Percentiles rank a stretch among this genome's conserved stretches.
Evolutionary conservation across 2,888 invertebrate genomes (phyloP).

Genomic region (Plusia festucae): DNA sequence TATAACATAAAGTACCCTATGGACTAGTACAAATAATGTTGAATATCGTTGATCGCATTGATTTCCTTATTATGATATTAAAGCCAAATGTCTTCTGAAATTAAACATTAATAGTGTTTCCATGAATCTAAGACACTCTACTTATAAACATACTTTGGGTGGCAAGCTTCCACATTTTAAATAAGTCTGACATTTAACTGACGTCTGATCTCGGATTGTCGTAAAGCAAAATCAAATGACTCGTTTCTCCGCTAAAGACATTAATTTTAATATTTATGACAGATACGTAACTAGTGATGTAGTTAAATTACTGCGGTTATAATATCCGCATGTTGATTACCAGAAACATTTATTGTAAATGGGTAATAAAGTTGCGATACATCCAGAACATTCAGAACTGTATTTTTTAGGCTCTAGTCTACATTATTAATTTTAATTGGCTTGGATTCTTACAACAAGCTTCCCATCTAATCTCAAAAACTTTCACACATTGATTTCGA

Average conservation of each 20-base stretch:
- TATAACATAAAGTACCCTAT: background rate
- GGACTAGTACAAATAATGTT: background rate
- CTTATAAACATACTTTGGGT: constrained; percentile 22
- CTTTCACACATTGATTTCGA: no score
- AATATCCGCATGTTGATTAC: constrained; percentile 35
- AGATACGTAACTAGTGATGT: constrained; percentile 46
- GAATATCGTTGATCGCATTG: background rate
- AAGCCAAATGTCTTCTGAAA: background rate
- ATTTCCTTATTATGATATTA: background rate
- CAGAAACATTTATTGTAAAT: constrained; percentile 5
- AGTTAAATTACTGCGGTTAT: constrained; percentile 24
- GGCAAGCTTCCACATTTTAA: constrained; percentile 41
- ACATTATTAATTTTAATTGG: background rate
- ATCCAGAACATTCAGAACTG: background rate
- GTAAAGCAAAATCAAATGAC: constrained; percentile 55
- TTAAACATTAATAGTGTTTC: constrained; percentile 17
- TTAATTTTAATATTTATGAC: constrained; percentile 58
- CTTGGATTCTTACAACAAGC: background rate
- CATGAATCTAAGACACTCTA: constrained; percentile 11
- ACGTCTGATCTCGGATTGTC: constrained; percentile 39
- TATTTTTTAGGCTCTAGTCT: background rate
- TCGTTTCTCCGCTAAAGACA: constrained; percentile 47
- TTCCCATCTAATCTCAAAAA: background rate
- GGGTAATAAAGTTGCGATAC: background rate
- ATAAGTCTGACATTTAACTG: constrained; percentile 54